Conservation (phyloP, 2,797 vertebrate genomes). For the Eospalax fontanierii region DNA sequence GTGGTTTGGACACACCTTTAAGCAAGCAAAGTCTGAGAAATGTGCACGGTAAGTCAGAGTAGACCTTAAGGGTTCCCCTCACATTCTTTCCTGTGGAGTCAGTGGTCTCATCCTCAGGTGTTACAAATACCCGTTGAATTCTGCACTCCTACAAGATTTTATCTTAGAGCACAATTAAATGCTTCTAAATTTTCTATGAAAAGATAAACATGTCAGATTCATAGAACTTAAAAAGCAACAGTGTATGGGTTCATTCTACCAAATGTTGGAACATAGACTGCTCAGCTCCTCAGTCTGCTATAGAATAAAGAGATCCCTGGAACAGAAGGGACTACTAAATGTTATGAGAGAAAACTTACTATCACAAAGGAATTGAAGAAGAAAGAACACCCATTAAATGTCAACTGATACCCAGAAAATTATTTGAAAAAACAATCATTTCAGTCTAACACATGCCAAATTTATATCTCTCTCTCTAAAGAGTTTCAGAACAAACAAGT, state of each 20-base stretch:
- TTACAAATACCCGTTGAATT: slow-evolving; percentile 2
- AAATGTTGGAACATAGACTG: background rate
- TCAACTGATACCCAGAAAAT: background rate
- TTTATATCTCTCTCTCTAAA: slow-evolving; percentile 41
- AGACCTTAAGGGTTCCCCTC: background rate
- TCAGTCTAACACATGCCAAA: background rate
- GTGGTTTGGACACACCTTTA: background rate
- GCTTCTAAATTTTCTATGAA: slow-evolving; percentile 36
- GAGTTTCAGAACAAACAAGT: background rate
- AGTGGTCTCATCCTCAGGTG: background rate
- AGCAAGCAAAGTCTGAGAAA: background rate
- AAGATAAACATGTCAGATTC: slow-evolving; percentile 31
- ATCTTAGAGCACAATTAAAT: background rate
- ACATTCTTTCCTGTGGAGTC: background rate
- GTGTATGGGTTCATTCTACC: background rate
- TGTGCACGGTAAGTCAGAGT: accelerated
- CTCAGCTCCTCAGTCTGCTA: background rate
- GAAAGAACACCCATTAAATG: background rate
- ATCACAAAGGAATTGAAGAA: slow-evolving; percentile 7
- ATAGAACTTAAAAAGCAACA: background rate
- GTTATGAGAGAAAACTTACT: background rate
- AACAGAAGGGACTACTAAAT: background rate
- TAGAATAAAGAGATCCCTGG: background rate
- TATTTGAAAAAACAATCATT: slow-evolving; percentile 53
- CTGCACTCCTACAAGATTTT: background rate